These are phyloP conservation scores for Pachycephala philippinensis DNA, from an alignment of 2,113 vertebrate genomes.

Conservation along the genomic window DNA sequence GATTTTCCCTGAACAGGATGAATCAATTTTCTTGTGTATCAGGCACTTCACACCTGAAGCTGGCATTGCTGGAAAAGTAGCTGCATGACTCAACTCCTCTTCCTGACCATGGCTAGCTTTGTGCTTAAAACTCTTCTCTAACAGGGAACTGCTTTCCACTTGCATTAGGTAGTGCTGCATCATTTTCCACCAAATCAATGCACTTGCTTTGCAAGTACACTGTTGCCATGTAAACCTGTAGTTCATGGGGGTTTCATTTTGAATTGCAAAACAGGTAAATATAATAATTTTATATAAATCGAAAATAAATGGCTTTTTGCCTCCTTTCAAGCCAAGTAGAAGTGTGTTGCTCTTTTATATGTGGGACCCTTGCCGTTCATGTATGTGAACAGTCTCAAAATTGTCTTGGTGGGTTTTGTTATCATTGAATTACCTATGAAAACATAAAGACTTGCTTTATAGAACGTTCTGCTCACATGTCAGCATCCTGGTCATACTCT, in stretches of 20 bases:
- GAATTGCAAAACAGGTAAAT: neutral
- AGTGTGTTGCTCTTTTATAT: neutral
- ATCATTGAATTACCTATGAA: neutral
- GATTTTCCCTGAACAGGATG: neutral
- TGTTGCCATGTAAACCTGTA: neutral
- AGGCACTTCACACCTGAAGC: slow-evolving; percentile 1
- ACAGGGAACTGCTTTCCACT: neutral
- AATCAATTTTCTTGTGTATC: neutral
- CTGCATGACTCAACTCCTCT: neutral
- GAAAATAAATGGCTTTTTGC: neutral
- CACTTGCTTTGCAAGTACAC: neutral
- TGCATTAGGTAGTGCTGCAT: neutral
- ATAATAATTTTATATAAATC: neutral
- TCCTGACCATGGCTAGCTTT: neutral
- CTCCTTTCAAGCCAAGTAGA: neutral
- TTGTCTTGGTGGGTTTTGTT: neutral
- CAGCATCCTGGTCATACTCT: neutral
- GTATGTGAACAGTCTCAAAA: neutral
- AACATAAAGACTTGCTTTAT: neutral
- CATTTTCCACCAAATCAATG: neutral
- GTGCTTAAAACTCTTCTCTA: neutral
- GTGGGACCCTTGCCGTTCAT: neutral
- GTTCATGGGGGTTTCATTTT: neutral
- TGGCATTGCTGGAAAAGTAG: neutral
- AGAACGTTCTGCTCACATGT: neutral